Evolutionary conservation across 2,888 invertebrate genomes (phyloP).

Genomic region (Cremastinae sp.): DNA sequence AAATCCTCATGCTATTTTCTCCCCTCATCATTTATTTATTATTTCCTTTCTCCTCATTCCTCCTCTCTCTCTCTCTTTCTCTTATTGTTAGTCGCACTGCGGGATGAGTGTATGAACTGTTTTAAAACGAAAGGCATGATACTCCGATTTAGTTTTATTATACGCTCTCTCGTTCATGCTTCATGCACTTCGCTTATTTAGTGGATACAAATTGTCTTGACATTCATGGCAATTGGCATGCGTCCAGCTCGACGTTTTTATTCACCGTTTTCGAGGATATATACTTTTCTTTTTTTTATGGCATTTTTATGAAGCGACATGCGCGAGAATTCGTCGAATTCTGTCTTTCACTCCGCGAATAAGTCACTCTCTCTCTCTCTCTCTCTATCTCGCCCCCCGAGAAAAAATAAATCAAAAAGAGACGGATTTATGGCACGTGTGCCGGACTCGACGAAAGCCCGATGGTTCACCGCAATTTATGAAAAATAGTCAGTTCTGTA

Average conservation of each 20-base stretch:
- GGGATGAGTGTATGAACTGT: constrained; percentile 19
- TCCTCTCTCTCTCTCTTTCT: constrained; percentile 29
- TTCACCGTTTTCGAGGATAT: constrained; percentile 22
- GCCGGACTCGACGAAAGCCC: constrained; percentile 42
- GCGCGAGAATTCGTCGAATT: constrained; percentile 22
- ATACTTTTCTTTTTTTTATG: constrained; percentile 44
- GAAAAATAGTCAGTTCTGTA: constrained; percentile 26
- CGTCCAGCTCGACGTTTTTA: constrained; percentile 28
- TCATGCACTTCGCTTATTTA: constrained; percentile 61
- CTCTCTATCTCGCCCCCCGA: constrained; percentile 30
- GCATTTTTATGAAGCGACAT: constrained; percentile 58
- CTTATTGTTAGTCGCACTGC: constrained; percentile 53
- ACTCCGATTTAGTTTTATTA: constrained; percentile 33
- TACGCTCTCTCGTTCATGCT: constrained; percentile 50
- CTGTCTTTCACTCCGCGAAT: constrained; percentile 4
- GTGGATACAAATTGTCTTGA: constrained; percentile 39
- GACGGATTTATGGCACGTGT: constrained; percentile 36
- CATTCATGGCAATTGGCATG: constrained; percentile 37
- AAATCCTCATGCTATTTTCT: constrained; percentile 11
- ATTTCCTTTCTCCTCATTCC: neutral
- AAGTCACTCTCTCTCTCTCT: constrained; percentile 40
- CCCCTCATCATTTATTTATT: constrained; percentile 4
- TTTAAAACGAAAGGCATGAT: constrained; percentile 10
- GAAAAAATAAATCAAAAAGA: constrained; percentile 20
- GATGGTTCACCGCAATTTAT: constrained; percentile 24